Percentiles rank a stretch among this genome's conserved stretches.
These are phyloP conservation scores for Hymenochirus boettgeri DNA, from an alignment of 2,113 vertebrate species.

Conservation along the genomic window DNA sequence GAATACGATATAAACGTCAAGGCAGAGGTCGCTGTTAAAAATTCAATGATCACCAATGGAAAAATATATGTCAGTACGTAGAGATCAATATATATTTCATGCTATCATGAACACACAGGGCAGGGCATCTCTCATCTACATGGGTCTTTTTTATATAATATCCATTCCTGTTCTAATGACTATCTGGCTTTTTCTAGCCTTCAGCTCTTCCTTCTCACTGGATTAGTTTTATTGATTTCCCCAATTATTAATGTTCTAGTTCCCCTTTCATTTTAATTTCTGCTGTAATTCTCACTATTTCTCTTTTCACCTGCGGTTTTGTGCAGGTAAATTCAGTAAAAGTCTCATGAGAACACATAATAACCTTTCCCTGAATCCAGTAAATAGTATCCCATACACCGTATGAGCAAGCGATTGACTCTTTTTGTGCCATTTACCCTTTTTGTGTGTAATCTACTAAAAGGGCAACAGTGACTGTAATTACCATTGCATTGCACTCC, in stretches of 20 bases:
- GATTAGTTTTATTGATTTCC: background rate
- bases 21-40: conserved; percentile 40
- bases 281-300: background rate
- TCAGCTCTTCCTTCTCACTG: background rate
- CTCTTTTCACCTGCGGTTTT: background rate
- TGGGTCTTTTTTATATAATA: background rate
- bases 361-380: conserved; percentile 4
- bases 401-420: background rate
- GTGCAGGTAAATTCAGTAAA: too few species aligned
- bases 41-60: conserved; percentile 42
- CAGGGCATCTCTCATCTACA: background rate
- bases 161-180: background rate
- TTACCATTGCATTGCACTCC: conserved; percentile 6
- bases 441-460: conserved; percentile 12
- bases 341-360: background rate
- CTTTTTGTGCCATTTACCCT: background rate
- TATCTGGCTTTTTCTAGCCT: background rate
- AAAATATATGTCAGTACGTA: conserved; percentile 33
- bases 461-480: background rate
- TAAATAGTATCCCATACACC: background rate
- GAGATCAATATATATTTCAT: conserved; percentile 36
- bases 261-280: background rate
- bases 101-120: conserved; percentile 36
- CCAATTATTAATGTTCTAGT: background rate
- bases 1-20: conserved; percentile 28